Evolutionary conservation across 1,140 invertebrate species (phyloP).

Genomic region (Drosophila ogumai): DNA sequence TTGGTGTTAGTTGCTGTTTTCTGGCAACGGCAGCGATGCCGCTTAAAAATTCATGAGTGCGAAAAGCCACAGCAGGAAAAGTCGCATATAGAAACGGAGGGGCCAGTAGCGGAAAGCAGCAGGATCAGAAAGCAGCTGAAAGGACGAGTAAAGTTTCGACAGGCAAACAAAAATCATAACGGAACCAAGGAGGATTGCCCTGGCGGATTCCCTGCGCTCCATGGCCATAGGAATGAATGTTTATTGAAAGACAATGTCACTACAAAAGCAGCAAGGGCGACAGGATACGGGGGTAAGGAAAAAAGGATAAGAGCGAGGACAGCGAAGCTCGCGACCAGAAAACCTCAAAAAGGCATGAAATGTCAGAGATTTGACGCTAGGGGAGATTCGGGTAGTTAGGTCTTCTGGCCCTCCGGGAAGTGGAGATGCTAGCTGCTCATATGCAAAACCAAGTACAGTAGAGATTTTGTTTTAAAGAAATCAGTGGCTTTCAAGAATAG

Average conservation of each 20-base stretch:
- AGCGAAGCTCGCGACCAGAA: slow-evolving; percentile 51
- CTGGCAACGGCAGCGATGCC: slow-evolving; percentile 57
- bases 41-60: slow-evolving; percentile 65
- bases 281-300: not conserved
- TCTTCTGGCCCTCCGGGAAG: slow-evolving; percentile 31
- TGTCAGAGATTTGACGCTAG: slow-evolving; percentile 58
- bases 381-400: slow-evolving; percentile 41
- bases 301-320: slow-evolving; percentile 19
- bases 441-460: slow-evolving; percentile 62
- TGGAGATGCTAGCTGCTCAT: slow-evolving; percentile 54
- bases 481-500: too few relatives aligned
- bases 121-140: slow-evolving; percentile 37
- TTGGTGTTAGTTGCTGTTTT: slow-evolving; percentile 56
- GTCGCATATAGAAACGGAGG: slow-evolving; percentile 28
- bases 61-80: slow-evolving; percentile 61
- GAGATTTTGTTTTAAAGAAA: slow-evolving; percentile 7
- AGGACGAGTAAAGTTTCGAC: slow-evolving; percentile 54
- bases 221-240: slow-evolving; percentile 48
- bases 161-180: slow-evolving; percentile 64
- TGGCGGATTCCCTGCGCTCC: slow-evolving; percentile 8
- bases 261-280: slow-evolving; percentile 13
- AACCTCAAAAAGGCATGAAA: slow-evolving; percentile 66
- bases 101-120: not conserved
- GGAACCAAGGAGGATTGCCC: slow-evolving; percentile 49
- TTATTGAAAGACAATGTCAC: slow-evolving; percentile 67